Evolutionary conservation across 2,888 invertebrate genomes (phyloP), one percentile per base, ranked within the genome.

Genomic region (Eledona agricola): DNA sequence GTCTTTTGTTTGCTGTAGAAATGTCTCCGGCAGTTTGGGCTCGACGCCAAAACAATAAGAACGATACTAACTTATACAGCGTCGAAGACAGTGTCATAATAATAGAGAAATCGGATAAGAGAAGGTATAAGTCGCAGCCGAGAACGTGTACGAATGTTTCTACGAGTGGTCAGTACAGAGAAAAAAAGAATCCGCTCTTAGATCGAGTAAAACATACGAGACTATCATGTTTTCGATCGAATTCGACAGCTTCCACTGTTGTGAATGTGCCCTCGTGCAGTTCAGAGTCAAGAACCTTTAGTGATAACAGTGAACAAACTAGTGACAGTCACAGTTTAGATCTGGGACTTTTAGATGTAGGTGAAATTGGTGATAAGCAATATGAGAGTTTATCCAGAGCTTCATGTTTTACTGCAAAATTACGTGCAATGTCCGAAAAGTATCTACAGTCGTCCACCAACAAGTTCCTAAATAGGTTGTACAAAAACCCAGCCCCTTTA

Each of bases 171-270:
- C 80, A 82, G 9, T 79, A 79, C 56, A 76, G 83, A 61, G 87
- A 87, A 74, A 86, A 83, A 70, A 79, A 85, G 49, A 87, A 87
- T 70, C 87, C 87, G 26, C 78, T 88, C 53, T 78, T 87, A 47
- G 87, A 87, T 67, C 82, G 84, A 70, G 87, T 87, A 2, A 86
- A 86, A 71, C 86, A 86, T 69, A 86, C 87, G 32, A 80, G 84
- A 68, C 72, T 88, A 50, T 86, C 86, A 15, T 87, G 87, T 70
- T 86, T 87, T 70, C 80, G 80, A 70, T 81, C 83, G 20, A 80
- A 79, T 64, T 81, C 81, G 26, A 80, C 80, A 46, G 71, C 80
- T 32, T 77, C 80, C 16, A 78, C 80, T 40, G 75, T 77, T 9
- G 80, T 80, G 58, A 79, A 51, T 20, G 50, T 58, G 22, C 58